Evolutionary conservation across 2,113 vertebrate genomes (phyloP).

Genomic region (Amblyopsis rosae): DNA sequence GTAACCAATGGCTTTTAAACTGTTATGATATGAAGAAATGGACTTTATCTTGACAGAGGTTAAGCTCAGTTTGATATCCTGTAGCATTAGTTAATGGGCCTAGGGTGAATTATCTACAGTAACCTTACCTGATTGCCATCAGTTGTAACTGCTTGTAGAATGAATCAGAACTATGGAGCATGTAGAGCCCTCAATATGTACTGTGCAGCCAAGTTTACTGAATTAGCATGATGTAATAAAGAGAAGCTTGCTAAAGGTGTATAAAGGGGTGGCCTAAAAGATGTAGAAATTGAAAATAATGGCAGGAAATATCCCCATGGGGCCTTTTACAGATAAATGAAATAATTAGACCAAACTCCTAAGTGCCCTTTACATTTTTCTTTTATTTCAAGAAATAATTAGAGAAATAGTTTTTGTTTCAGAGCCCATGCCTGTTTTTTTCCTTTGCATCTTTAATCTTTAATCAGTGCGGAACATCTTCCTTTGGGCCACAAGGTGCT

Average conservation of each 20-base stretch:
- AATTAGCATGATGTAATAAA: constrained; percentile 48
- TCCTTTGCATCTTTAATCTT: constrained; percentile 75
- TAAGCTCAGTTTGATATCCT: constrained; percentile 37
- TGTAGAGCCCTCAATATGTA: constrained; percentile 22
- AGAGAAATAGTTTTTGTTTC: constrained; percentile 42
- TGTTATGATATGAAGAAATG: background rate
- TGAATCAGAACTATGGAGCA: constrained; percentile 4
- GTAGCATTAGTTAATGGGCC: constrained; percentile 41
- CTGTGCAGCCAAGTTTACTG: constrained; percentile 23
- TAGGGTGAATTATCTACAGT: constrained; percentile 42
- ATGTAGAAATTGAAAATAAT: constrained; percentile 55
- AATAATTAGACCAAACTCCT: constrained; percentile 79
- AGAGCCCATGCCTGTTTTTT: background rate
- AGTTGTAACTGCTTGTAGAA: constrained; percentile 14
- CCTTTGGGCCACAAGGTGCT: constrained; percentile 74
- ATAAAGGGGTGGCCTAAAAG: constrained; percentile 17
- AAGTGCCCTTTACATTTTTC: constrained; percentile 68
- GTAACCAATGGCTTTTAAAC: background rate
- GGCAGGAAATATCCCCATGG: constrained; percentile 65
- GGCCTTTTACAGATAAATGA: constrained; percentile 80
- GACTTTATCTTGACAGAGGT: constrained; percentile 23
- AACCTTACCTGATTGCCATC: constrained; percentile 51
- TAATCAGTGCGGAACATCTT: constrained; percentile 73
- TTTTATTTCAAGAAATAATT: constrained; percentile 80
- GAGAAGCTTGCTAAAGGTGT: constrained; percentile 49